These are phyloP conservation scores for Myotis yumanensis DNA, from an alignment of 2,113 vertebrate species.

Conservation along the genomic window DNA sequence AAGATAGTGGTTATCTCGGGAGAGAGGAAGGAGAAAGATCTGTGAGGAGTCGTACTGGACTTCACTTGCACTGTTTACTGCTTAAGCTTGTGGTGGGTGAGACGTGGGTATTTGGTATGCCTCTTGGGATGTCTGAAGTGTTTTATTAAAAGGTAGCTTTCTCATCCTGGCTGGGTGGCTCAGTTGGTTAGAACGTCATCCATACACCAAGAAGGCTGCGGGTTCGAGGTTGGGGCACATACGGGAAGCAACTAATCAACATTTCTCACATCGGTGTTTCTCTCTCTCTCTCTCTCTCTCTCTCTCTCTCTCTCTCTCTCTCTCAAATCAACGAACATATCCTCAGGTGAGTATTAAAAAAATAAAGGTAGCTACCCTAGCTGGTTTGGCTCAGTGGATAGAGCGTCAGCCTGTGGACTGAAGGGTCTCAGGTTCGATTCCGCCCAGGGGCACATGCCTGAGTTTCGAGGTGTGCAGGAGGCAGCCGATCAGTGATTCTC, in stretches of 20 bases:
- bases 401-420: no score
- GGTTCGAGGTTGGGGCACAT: neutral
- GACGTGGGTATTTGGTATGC: neutral
- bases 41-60: neutral
- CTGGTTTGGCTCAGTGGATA: no score
- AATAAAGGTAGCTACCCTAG: neutral
- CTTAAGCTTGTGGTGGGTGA: neutral
- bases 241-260: neutral
- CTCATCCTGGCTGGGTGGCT: neutral
- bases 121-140: neutral
- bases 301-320: neutral
- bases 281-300: neutral
- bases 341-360: neutral
- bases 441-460: no score
- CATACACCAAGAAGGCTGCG: neutral
- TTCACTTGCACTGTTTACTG: neutral
- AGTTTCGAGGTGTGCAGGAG: no score
- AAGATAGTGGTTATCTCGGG: neutral
- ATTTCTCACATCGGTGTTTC: neutral
- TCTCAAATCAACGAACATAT: neutral
- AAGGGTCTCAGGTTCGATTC: no score
- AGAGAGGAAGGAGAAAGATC: neutral
- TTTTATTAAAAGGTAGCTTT: conserved; percentile 16
- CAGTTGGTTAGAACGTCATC: neutral
- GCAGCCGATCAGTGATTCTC: no score